Evolutionary conservation across 2,888 invertebrate species (phyloP), one percentile per base, ranked within the genome.

Genomic region (Lochmaea capreae): DNA sequence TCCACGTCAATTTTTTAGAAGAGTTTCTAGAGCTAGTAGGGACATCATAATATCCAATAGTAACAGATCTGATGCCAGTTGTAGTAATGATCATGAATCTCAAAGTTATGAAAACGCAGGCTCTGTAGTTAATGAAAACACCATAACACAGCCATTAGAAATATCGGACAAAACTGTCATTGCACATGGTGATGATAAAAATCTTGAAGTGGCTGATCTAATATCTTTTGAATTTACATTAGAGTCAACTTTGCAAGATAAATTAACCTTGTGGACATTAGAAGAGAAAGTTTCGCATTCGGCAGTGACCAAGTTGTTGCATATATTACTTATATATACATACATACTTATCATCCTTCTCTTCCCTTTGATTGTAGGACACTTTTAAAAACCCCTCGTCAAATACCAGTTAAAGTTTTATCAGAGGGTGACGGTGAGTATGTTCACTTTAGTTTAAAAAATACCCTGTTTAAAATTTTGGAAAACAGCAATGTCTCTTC

Each of bases 221-320:
- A 54, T 46, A 57, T 54, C 57, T 67, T 33, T 67, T 54, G 65
- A 67, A 67, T 67, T 57, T 57, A 67, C 63, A 54, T 67, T 67
- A 67, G 67, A 67, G 39, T 67, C 67, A 54, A 67, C 52, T 67
- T 33, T 67, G 57, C 10, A 57, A 67, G 67, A 67, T 33, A 67
- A 67, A 67, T 57, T 67, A 67, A 67, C 67, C n/a, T 57, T 54
- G 33, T 57, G 67, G 67, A 67, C 67, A 67, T 57, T 54, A 67
- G 67, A 67, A 54, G 67, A 54, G 67, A 67, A 67, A 57, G 67
- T 67, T 67, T 67, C 54, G n/a, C 67, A 57, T 67, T 67, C 67
- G 39, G 67, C 67, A 67, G 67, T 67, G 26, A 67, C 67, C 67
- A 67, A 67, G 39, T 18, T 67, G 57, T 67, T 67, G 63, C 63